Percentiles rank a stretch among this genome's conserved stretches.
These are phyloP conservation scores for Orussus abietinus DNA, from an alignment of 1,140 invertebrate genomes.

Conservation along the genomic window DNA sequence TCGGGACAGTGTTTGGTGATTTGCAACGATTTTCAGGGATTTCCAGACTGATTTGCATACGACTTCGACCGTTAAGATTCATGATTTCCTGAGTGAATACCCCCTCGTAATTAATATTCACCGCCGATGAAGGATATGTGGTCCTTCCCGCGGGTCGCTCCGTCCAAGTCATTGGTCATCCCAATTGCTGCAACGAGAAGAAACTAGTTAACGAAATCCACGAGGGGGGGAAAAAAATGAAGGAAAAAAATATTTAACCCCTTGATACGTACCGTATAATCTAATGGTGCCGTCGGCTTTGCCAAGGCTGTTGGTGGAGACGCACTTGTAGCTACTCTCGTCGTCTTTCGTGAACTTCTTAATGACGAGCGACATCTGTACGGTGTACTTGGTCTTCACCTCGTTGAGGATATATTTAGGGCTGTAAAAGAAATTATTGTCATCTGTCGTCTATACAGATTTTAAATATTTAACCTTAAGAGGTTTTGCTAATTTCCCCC, in stretches of 20 bases:
- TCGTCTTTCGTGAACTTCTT: slow-evolving; percentile 72
- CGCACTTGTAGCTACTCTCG: slow-evolving; percentile 85
- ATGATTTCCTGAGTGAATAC: too few relatives aligned
- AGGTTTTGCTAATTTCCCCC: too few relatives aligned
- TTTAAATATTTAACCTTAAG: too few relatives aligned
- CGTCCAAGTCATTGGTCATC: slow-evolving; percentile 27
- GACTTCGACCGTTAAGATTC: too few relatives aligned
- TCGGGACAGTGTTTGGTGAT: too few relatives aligned
- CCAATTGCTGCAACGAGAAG: slow-evolving; percentile 31
- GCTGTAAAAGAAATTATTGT: too few relatives aligned
- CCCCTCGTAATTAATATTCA: too few relatives aligned
- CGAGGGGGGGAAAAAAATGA: slow-evolving; percentile 14
- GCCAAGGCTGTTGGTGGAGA: slow-evolving; percentile 85
- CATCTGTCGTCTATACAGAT: too few relatives aligned
- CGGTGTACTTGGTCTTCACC: slow-evolving; percentile 79
- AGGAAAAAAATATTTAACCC: slow-evolving; percentile 1
- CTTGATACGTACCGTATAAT: slow-evolving; percentile 72
- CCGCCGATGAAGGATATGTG: slow-evolving; percentile 38
- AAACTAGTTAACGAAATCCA: slow-evolving; percentile 5
- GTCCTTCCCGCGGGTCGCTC: slow-evolving; percentile 31
- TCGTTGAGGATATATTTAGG: too few relatives aligned
- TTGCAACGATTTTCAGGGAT: too few relatives aligned
- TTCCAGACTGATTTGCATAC: too few relatives aligned
- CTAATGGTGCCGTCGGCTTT: slow-evolving; percentile 78
- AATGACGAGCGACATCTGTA: slow-evolving; percentile 80